Evolutionary conservation across 2,888 invertebrate species (phyloP).

Genomic region (Beris morrisii): DNA sequence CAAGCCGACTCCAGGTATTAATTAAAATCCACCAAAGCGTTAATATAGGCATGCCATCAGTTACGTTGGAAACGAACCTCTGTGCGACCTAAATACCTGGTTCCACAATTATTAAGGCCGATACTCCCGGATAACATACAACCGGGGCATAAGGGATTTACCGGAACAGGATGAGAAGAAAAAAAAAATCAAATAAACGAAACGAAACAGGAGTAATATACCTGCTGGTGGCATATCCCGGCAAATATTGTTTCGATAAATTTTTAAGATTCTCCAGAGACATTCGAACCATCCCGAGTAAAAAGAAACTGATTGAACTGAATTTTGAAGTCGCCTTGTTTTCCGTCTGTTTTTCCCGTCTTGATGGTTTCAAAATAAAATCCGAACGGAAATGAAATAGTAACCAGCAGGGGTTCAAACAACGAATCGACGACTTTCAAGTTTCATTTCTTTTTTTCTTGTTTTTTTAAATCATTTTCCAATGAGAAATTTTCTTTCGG

Average conservation of each 20-base stretch:
- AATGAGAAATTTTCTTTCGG: too few species aligned
- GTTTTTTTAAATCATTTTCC: too few species aligned
- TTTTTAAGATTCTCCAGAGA: slow-evolving; percentile 20
- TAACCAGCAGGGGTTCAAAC: slow-evolving; percentile 11
- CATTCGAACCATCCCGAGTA: slow-evolving; percentile 6
- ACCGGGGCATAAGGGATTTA: too few species aligned
- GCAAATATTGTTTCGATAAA: slow-evolving; percentile 29
- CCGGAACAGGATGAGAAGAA: not conserved
- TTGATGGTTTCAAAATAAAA: not conserved
- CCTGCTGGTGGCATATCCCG: not conserved
- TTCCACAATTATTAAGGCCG: not conserved
- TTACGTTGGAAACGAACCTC: not conserved
- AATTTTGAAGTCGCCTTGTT: not conserved
- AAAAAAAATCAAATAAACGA: not conserved
- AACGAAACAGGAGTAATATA: not conserved
- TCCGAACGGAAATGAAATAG: slow-evolving; percentile 16
- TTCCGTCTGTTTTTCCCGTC: not conserved
- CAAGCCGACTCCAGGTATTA: slow-evolving; percentile 5
- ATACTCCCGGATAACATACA: too few species aligned
- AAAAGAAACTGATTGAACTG: slow-evolving; percentile 7
- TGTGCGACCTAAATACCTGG: not conserved
- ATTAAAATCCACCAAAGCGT: slow-evolving; percentile 21
- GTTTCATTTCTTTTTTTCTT: too few species aligned
- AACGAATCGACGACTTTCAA: too few species aligned
- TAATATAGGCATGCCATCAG: not conserved